Evolutionary conservation across 2,888 invertebrate genomes (phyloP).

Genomic region (Parochlus steinenii): DNA sequence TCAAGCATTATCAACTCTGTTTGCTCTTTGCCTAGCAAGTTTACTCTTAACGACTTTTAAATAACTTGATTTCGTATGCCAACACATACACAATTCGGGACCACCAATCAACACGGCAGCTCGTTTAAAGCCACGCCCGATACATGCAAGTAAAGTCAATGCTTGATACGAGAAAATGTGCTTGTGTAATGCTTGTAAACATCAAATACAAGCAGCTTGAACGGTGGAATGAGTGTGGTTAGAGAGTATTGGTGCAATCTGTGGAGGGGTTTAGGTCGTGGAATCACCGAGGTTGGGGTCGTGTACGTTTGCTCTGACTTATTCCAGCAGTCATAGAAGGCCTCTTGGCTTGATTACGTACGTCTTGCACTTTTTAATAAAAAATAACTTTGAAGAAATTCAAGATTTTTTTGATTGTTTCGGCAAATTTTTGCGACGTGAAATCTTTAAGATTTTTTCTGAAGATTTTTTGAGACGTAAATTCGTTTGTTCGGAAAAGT

Average conservation of each 20-base stretch:
- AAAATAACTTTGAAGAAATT: conserved; percentile 3
- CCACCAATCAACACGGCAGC: no score
- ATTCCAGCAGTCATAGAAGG: conserved; percentile 34
- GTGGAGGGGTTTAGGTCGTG: not conserved
- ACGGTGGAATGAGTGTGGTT: not conserved
- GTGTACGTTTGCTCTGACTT: conserved; percentile 34
- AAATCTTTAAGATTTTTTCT: conserved; percentile 1
- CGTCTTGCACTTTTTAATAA: conserved; percentile 10
- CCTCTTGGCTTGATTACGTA: conserved; percentile 24
- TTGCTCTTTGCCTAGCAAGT: no score
- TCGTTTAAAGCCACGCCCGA: no score
- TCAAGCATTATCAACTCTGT: no score
- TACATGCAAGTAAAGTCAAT: not conserved
- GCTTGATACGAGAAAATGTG: not conserved
- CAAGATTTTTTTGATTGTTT: no score
- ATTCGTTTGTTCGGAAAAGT: not conserved
- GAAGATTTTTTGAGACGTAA: not conserved
- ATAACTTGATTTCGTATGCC: no score
- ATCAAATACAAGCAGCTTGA: not conserved
- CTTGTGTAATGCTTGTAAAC: not conserved
- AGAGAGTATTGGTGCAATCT: no score
- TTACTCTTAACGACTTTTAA: no score
- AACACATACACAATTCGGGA: no score
- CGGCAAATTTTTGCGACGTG: no score
- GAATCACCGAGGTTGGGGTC: conserved; percentile 33